Percentiles rank a stretch among this genome's conserved stretches.
These are phyloP conservation scores for Seriola quinqueradiata DNA, from an alignment of 2,113 vertebrate species.

Conservation along the genomic window DNA sequence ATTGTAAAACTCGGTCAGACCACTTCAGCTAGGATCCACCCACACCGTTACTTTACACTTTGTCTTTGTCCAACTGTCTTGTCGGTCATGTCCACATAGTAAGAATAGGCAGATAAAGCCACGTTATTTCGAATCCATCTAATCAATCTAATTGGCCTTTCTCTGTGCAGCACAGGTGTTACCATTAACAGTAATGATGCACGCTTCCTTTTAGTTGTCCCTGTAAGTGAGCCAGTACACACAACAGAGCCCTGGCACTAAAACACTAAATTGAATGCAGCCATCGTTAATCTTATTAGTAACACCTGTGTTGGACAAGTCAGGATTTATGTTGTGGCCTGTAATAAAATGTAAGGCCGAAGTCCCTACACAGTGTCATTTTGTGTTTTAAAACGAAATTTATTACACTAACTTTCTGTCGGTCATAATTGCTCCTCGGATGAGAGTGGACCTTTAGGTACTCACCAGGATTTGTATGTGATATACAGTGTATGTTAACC, in stretches of 20 bases:
- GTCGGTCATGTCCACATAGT: neutral
- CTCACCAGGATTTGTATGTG: no score
- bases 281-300: slow-evolving; percentile 3
- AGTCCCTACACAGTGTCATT: neutral
- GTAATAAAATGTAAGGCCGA: no score
- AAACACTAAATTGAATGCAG: slow-evolving; percentile 3
- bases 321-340: neutral
- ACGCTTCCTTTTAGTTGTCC: neutral
- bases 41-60: no score
- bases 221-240: neutral
- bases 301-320: slow-evolving; percentile 1
- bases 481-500: no score
- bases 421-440: neutral
- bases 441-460: neutral
- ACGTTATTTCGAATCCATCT: neutral
- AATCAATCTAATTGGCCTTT: no score
- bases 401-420: no score
- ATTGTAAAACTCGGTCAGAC: neutral
- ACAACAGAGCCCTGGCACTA: neutral
- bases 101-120: neutral
- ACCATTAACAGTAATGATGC: slow-evolving; percentile 1
- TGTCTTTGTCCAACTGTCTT: no score
- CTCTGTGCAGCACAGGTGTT: neutral
- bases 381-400: neutral
- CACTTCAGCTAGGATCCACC: neutral